Percentiles rank a stretch among this genome's conserved stretches.
phyloP scores from a whole-genome alignment of 1,140 invertebrate genomes.

The Gonatopus flavifemur region DNA sequence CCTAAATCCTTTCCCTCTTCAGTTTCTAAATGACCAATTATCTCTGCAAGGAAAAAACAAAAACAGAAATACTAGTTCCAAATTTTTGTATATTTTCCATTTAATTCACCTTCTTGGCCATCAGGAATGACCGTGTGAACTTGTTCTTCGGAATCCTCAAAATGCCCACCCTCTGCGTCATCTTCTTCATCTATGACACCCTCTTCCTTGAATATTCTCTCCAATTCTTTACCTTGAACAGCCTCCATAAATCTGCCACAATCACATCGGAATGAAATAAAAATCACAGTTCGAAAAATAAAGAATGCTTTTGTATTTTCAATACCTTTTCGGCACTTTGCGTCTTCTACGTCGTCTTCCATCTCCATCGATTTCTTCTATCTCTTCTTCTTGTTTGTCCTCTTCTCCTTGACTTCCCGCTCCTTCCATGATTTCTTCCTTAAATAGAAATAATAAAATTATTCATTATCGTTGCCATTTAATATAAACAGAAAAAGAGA shows the following conservation, averaged over 20 bases:
- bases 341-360: constrained; percentile 62
- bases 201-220: constrained; percentile 71
- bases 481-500: too few relatives aligned
- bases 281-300: neutral
- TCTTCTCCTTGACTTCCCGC: constrained; percentile 50
- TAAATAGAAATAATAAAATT: too few relatives aligned
- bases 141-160: constrained; percentile 29
- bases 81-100: neutral
- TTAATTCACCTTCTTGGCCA: constrained; percentile 42
- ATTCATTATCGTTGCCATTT: too few relatives aligned
- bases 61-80: neutral
- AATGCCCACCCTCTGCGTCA: constrained; percentile 32
- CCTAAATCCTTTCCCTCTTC: constrained; percentile 63
- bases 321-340: constrained; percentile 64
- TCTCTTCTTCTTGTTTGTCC: constrained; percentile 53
- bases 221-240: constrained; percentile 74
- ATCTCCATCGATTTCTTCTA: constrained; percentile 58
- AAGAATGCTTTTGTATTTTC: neutral
- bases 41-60: constrained; percentile 46
- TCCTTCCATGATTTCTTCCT: constrained; percentile 39
- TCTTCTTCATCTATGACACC: constrained; percentile 69
- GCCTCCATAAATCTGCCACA: constrained; percentile 66
- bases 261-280: constrained; percentile 1
- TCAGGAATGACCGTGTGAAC: constrained; percentile 36
- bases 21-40: constrained; percentile 70